Base-by-base conservation (phyloP, 2,888 invertebrate genomes). In the Nipponacmea schrenckii region DNA sequence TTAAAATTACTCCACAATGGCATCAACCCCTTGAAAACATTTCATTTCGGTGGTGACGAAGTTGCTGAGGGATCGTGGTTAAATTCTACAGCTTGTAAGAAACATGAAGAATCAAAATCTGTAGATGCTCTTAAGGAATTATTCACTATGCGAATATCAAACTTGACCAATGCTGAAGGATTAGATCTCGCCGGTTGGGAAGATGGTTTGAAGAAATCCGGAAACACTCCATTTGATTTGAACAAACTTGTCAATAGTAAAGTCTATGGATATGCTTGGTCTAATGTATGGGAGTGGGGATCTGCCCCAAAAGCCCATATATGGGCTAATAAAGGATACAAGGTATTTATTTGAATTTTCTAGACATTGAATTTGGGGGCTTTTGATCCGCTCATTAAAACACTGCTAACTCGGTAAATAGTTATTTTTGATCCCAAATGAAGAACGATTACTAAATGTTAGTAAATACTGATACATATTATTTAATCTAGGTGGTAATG, bases 271-370 rank as follows among this genome's bases (percentile, higher is more conserved):
- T 81, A 83, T 74, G 83, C 84, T 1, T 87, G 86, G 85, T 77
- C 82, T 64, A 84, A 80, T 67, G 78, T 83, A 0, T 83, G 81
- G 80, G 84, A 85, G 70, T 76, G 77, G 72, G 80, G 81, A 1
- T 69, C 75, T 1, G 80, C 81, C 1, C 71, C 77, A 46, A 69
- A 84, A 15, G 80, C 85, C 8, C 79, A 84, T 67, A 73, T 76
- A 20, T 74, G 85, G 50, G 87, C 86, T 17, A 87, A 87, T 65
- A 74, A 70, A 8, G 85, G 82, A 2, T 86, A 84, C 71, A 85
- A 86, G 85, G 86, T 86, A 68, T 56, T 63, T 10, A 39, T 27
- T n/a, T 39, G 10, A 20, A 10, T 24, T 63, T 24, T 24, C 26
- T 44, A 65, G 7, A 39, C 39, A n/a, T 10, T 64, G n/a, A 39